phyloP scores from a whole-genome alignment of 1,140 invertebrate species.

The Drosophila albomicans region DNA sequence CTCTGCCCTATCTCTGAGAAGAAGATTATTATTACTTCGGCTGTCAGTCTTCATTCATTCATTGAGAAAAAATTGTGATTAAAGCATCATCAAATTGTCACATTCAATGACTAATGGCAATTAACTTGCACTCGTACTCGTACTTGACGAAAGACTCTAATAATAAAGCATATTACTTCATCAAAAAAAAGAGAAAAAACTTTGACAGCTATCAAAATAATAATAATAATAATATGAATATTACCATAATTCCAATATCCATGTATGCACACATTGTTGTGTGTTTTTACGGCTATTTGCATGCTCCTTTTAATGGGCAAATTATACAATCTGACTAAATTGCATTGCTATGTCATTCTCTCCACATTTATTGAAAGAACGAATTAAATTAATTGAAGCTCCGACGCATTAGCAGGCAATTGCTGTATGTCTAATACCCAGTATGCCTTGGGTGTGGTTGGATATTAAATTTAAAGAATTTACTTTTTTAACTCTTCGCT shows the following conservation, averaged over 20 bases:
- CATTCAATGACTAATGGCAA: constrained; percentile 34
- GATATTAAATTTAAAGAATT: no score
- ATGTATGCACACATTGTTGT: constrained; percentile 14
- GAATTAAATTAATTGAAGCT: constrained; percentile 20
- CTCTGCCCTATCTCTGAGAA: constrained; percentile 9
- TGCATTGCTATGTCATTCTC: constrained; percentile 34
- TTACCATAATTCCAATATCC: constrained; percentile 54
- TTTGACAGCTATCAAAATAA: constrained; percentile 50
- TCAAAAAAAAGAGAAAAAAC: constrained; percentile 15
- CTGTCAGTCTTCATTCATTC: constrained; percentile 8
- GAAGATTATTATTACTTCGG: not conserved
- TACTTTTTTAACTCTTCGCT: no score
- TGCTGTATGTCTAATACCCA: not conserved
- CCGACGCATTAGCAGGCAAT: not conserved
- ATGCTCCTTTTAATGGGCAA: constrained; percentile 43
- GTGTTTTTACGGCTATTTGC: constrained; percentile 25
- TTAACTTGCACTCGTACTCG: not conserved
- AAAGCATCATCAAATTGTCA: constrained; percentile 16
- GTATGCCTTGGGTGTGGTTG: not conserved
- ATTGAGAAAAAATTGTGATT: constrained; percentile 1
- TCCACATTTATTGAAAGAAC: constrained; percentile 2
- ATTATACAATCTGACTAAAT: constrained; percentile 44
- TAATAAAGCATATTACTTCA: constrained; percentile 66
- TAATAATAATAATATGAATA: constrained; percentile 13
- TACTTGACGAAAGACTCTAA: constrained; percentile 54